Percentiles rank a stretch among this genome's conserved stretches.
phyloP scores from a whole-genome alignment of 1,140 invertebrate species.

The Drosophila lowei region DNA sequence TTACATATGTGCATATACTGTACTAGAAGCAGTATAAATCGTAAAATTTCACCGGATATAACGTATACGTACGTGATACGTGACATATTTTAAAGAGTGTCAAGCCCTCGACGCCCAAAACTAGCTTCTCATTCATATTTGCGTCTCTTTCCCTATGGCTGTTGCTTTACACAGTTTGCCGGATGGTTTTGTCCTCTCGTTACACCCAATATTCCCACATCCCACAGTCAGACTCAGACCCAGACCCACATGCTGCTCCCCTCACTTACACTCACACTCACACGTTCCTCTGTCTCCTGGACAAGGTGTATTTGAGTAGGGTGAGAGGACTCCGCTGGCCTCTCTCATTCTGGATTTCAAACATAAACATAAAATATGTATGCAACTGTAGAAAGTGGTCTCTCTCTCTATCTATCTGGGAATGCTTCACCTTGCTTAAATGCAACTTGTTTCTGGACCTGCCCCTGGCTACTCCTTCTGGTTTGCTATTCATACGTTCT shows the following conservation, averaged over 20 bases:
- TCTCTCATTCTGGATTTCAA: too few species aligned
- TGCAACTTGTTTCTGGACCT: background rate
- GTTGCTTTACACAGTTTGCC: slow-evolving; percentile 15
- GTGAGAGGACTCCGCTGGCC: background rate
- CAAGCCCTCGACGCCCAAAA: too few species aligned
- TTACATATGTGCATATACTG: too few species aligned
- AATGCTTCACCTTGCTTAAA: too few species aligned
- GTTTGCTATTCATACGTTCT: slow-evolving; percentile 70
- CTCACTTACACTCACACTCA: background rate
- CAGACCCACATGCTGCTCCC: slow-evolving; percentile 7
- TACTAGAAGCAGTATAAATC: too few species aligned
- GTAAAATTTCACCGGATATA: too few species aligned
- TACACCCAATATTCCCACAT: slow-evolving; percentile 31
- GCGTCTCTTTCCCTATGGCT: slow-evolving; percentile 4
- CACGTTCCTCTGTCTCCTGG: too few species aligned
- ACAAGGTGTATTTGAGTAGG: too few species aligned
- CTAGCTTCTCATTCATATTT: too few species aligned
- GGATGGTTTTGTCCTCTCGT: slow-evolving; percentile 52
- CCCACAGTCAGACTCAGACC: background rate
- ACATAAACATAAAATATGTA: background rate
- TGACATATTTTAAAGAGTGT: too few species aligned
- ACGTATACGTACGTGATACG: too few species aligned
- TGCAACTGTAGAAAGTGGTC: background rate
- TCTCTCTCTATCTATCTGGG: too few species aligned
- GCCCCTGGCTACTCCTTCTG: slow-evolving; percentile 8